A percentile compares a stretch with the other conserved stretches of the same genome.
These are phyloP conservation scores for Bombylius major DNA, from an alignment of 2,888 invertebrate species.

Conservation along the genomic window DNA sequence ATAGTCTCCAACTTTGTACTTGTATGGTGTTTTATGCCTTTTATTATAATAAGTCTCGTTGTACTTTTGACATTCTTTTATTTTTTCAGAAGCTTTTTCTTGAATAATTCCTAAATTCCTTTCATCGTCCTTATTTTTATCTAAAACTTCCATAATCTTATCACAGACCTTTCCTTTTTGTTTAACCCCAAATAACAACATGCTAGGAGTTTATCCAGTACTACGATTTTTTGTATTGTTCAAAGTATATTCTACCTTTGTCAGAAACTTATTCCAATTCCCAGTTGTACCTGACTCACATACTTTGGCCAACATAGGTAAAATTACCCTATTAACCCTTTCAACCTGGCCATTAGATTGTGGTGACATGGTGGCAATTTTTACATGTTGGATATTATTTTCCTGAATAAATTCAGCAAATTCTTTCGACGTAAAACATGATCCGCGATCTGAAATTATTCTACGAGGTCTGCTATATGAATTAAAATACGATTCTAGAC, in stretches of 20 bases:
- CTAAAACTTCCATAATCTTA: no score
- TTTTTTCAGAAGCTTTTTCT: no score
- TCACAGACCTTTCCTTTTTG: no score
- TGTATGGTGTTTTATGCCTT: no score
- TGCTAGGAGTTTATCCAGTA: conserved; percentile 18
- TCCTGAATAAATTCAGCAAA: not conserved
- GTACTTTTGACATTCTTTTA: no score
- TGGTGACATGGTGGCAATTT: not conserved
- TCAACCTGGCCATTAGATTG: not conserved
- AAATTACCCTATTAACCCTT: not conserved
- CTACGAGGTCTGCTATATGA: conserved; percentile 16
- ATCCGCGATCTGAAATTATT: conserved; percentile 29
- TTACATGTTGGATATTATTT: not conserved
- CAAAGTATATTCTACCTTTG: conserved; percentile 14
- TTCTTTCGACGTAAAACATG: conserved; percentile 19
- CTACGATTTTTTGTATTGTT: conserved; percentile 17
- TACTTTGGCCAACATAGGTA: not conserved
- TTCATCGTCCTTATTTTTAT: no score
- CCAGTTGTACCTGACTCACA: not conserved
- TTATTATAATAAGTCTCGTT: no score
- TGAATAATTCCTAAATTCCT: no score
- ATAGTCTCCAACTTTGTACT: no score
- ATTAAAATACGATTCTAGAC: conserved; percentile 16
- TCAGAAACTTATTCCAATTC: not conserved
- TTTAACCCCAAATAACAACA: conserved; percentile 18